These are phyloP conservation scores for Rhopalosiphum nymphaeae DNA, from an alignment of 2,888 invertebrate species.

Conservation along the genomic window DNA sequence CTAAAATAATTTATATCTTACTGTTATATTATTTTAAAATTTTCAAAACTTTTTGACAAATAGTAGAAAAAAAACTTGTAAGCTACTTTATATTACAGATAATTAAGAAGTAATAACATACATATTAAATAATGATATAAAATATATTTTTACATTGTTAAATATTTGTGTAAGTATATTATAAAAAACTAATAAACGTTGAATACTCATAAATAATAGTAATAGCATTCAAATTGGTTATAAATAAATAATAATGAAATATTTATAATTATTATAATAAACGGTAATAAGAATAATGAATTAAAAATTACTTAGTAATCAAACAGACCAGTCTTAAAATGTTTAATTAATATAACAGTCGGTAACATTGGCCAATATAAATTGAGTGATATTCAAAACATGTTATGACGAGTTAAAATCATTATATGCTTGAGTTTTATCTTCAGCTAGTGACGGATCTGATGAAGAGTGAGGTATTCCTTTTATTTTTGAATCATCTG, in stretches of 20 bases:
- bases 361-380: background rate
- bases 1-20: background rate
- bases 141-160: background rate
- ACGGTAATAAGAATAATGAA: constrained; percentile 8
- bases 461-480: background rate
- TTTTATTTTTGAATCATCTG: constrained; percentile 14
- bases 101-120: background rate
- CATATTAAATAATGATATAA: background rate
- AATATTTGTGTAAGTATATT: background rate
- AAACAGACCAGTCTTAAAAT: constrained; percentile 49
- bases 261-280: background rate
- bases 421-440: background rate
- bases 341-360: constrained; percentile 27
- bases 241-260: background rate
- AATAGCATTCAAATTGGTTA: background rate
- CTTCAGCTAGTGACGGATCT: constrained; percentile 24
- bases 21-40: background rate
- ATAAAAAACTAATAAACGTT: background rate
- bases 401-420: constrained; percentile 42
- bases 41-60: background rate
- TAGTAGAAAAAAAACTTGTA: background rate
- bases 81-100: background rate
- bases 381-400: background rate
- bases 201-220: background rate
- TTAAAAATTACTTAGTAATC: constrained; percentile 32